Conservation (phyloP, 2,888 invertebrate species). For the Pterostichus niger region DNA sequence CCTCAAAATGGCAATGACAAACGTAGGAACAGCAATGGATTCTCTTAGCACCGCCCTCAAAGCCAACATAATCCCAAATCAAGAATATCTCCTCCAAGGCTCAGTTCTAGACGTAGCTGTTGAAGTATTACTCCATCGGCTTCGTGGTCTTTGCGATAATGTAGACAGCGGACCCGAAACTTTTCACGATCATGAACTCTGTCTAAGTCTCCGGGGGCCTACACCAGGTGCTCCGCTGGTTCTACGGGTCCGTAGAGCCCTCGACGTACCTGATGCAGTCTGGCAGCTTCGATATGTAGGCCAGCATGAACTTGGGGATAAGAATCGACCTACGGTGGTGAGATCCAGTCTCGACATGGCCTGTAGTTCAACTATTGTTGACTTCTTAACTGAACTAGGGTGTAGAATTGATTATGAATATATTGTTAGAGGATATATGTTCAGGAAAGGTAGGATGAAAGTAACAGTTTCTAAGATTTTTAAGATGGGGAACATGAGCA, state of each 20-base stretch:
- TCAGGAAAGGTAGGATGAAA: conserved; percentile 97
- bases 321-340: conserved; percentile 92
- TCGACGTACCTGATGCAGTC: conserved; percentile 90
- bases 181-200: conserved; percentile 96
- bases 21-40: conserved; percentile 85
- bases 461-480: conserved; percentile 97
- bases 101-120: conserved; percentile 95
- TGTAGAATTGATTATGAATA: conserved; percentile 96
- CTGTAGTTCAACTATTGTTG: conserved; percentile 92
- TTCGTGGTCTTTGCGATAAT: conserved; percentile 95
- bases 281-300: conserved; percentile 96
- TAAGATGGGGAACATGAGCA: conserved; percentile 88
- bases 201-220: conserved; percentile 87
- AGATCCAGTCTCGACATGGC: conserved; percentile 96
- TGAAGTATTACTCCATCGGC: conserved; percentile 92
- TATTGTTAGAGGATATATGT: conserved; percentile 95
- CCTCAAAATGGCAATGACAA: conserved; percentile 69
- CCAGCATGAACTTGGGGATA: conserved; percentile 93
- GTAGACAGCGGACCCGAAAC: conserved; percentile 94
- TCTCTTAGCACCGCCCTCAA: conserved; percentile 88
- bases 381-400: conserved; percentile 95
- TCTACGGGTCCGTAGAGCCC: conserved; percentile 90
- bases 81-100: conserved; percentile 96
- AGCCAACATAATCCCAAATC: conserved; percentile 93
- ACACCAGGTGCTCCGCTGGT: conserved; percentile 83